Percentiles rank a stretch among this genome's conserved stretches.
Evolutionary conservation across 2,797 vertebrate genomes (phyloP).

Genomic region (Enteromius paludinosus): DNA sequence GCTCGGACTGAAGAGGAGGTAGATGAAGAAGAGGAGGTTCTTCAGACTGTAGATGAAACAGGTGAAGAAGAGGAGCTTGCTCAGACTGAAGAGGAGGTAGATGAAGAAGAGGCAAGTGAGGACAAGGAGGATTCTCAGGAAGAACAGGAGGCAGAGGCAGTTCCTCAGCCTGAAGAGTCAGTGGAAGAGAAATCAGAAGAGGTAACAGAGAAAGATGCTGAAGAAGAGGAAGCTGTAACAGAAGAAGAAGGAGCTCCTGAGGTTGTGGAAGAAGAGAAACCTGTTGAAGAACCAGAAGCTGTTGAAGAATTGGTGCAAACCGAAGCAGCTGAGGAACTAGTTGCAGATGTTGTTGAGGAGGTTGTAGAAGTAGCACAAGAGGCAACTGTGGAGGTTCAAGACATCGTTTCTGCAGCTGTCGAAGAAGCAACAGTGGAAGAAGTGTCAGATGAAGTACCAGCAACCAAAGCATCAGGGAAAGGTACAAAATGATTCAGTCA

Average conservation of each 20-base stretch:
- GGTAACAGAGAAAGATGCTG: slow-evolving; percentile 9
- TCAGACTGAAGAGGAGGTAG: slow-evolving; percentile 31
- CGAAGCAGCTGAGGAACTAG: slow-evolving; percentile 26
- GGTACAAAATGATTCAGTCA: slow-evolving; percentile 27
- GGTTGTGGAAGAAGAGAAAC: slow-evolving; percentile 18
- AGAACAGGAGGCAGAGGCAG: not conserved
- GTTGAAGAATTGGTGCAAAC: slow-evolving; percentile 20
- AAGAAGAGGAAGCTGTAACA: slow-evolving; percentile 8
- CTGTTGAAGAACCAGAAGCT: slow-evolving; percentile 48
- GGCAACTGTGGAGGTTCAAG: slow-evolving; percentile 73
- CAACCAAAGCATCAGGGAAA: slow-evolving; percentile 60
- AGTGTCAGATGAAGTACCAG: slow-evolving; percentile 29
- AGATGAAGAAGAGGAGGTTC: slow-evolving; percentile 30
- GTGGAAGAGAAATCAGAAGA: slow-evolving; percentile 34
- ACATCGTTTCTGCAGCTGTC: slow-evolving; percentile 61
- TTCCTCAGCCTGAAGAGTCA: slow-evolving; percentile 15
- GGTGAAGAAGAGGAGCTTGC: slow-evolving; percentile 35
- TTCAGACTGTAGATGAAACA: slow-evolving; percentile 34
- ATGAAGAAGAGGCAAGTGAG: no score
- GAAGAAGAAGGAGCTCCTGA: not conserved
- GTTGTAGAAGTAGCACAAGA: slow-evolving; percentile 74
- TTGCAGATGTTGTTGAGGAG: slow-evolving; percentile 72
- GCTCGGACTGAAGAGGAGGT: slow-evolving; percentile 50
- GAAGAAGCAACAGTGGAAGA: slow-evolving; percentile 40
- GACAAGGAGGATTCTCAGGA: no score